Evolutionary conservation across 2,888 invertebrate species (phyloP), one percentile per base, ranked within the genome.

Genomic region (Podotricha telesiphe): DNA sequence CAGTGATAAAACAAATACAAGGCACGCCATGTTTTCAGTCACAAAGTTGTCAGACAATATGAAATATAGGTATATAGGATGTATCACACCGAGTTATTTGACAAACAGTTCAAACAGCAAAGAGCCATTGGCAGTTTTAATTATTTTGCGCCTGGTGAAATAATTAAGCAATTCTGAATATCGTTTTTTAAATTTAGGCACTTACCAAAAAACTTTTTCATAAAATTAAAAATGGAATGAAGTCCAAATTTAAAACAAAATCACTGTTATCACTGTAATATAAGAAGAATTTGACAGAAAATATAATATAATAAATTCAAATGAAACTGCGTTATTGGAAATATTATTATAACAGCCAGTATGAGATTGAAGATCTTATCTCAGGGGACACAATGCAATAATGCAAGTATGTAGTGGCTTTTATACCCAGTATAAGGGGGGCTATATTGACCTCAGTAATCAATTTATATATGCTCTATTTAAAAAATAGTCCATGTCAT

Each of bases 401-500:
- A 10, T 59, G 59, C 45, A 45, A 28, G 45, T 10, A 59, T 13
- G 40, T 13, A 10, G n/a, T 2, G 28, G 59, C 59, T 45, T 59
- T 59, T 59, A 59, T 59, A 59, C 45, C 11, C 22, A n/a, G 8
- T 15, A 13, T 15, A 5, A 42, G 13, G 42, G 10, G 58, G 22
- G 42, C 40, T 15, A 15, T 45, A 45, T 28, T 45, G 45, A 59
- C n/a, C 45, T 59, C 59, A 28, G 45, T 45, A 45, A 59, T 45
- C 45, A 45, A 59, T 59, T 59, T 28, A 7, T 2, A 42, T 11
- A 45, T 45, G 59, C 59, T 59, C 59, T 28, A 59, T 17, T 59
- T 59, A 59, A 22, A 28, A 58, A 17, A 59, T 59, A 45, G 45
- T 28, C 20, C 59, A 2, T 59, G 45, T 45, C 22, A 59, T 59